Conservation (phyloP, 2,888 invertebrate genomes). For the Cactoblastis cactorum region DNA sequence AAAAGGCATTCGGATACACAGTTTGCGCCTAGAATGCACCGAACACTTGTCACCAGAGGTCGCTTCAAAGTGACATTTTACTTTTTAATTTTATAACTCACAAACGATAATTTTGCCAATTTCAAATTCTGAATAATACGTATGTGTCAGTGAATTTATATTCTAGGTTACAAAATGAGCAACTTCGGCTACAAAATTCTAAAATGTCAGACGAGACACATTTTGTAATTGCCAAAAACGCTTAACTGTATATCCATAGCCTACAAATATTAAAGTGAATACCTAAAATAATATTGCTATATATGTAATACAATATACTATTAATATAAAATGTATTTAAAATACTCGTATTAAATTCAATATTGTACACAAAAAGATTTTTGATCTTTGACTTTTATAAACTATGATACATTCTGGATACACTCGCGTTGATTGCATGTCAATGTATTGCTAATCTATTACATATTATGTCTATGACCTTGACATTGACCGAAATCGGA, state of each 20-base stretch:
- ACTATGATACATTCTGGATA: neutral
- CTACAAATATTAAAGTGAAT: conserved; percentile 7
- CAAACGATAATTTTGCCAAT: no score
- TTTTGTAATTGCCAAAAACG: no score
- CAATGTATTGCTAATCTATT: conserved; percentile 11
- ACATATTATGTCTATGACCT: neutral
- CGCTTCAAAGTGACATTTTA: no score
- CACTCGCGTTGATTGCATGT: conserved; percentile 7
- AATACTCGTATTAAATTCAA: conserved; percentile 22
- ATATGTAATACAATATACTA: conserved; percentile 8
- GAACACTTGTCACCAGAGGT: no score
- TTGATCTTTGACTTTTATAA: conserved; percentile 2
- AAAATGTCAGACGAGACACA: no score
- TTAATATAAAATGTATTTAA: conserved; percentile 22
- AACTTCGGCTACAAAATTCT: no score
- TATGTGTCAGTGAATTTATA: no score
- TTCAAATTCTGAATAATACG: no score
- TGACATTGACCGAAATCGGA: neutral
- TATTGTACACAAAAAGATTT: conserved; percentile 14
- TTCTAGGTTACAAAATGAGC: no score
- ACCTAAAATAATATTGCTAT: conserved; percentile 20
- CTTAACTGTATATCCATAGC: neutral
- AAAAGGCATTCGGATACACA: neutral
- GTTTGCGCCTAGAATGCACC: no score
- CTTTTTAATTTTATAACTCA: no score